Evolutionary conservation across 2,888 invertebrate species (phyloP), one percentile per base, ranked within the genome.

Genomic region (Eupsilia transversa): DNA sequence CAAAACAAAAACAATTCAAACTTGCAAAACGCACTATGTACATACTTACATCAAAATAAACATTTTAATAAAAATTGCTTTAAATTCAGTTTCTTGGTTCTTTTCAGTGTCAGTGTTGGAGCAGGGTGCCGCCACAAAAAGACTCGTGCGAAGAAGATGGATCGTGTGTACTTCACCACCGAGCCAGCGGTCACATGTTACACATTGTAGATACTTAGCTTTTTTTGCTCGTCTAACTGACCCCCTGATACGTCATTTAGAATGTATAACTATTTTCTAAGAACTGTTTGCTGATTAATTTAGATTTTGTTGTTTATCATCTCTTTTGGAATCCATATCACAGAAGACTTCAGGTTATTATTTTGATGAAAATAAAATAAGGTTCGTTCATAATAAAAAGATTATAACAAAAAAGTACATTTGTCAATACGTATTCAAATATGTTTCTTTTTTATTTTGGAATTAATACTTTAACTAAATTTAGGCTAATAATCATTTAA

Each of bases 71-170:
- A 33, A 46, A 52, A 35, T 9, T 9, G 2, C 9, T 64, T 61
- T n/a, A 56, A 67, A 61, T 70, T 65, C 64, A 72, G 52, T 65
- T 59, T 27, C 74, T 43, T 27, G 49, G 65, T 82, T 79, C 71
- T 83, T 54, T 46, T 23, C 52, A n/a, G 63, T 64, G 54, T 57
- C 59, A 76, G 79, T 66, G 54, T 20, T 54, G 77, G 80, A 82
- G 83, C 75, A 73, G 82, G 80, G 88, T 86, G 87, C 79, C 82
- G 81, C 86, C 80, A 79, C 85, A 87, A 87, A 92, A 92, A 91
- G 91, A 90, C 87, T 88, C 77, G 86, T 65, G 79, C 87, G 78
- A 91, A 87, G 89, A 92, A 93, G 92, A 93, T 88, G 88, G 91
- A 92, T 92, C 76, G 91, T 79, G 72, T 79, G 83, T 84, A 82